Evolutionary conservation across 1,140 invertebrate genomes (phyloP), one percentile per base, ranked within the genome.

Genomic region (Lerema accius): DNA sequence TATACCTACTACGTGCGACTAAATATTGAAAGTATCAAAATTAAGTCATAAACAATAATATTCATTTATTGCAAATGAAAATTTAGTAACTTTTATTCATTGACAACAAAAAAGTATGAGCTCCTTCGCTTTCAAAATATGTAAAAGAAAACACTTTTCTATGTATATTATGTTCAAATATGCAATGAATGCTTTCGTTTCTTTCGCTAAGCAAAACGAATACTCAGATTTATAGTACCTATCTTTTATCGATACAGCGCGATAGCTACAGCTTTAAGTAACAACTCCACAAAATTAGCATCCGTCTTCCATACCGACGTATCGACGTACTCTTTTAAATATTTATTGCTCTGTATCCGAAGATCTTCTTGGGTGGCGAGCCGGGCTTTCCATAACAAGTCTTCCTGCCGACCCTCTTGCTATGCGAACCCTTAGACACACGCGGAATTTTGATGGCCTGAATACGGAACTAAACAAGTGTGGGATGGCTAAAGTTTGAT

Each of bases 371-470:
- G 73, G 76, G 74, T 75, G 76, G 76, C 67, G 69, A 48, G 63
- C 28, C 39, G 64, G 65, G 64, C 63, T 73, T 71, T 70, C 77
- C 74, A 77, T 77, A 77, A 65, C 65, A 69, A 75, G 77, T 64
- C 71, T 71, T 77, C 76, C 71, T 69, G 65, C 56, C 66, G 39
- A 63, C 67, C 72, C 70, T 64, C 50, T 43, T 50, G 40, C 66
- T 45, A 32, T 56, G 50, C 50, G 37, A 55, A 66, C 74, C 67
- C 69, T 62, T 51, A 37, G 71, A 74, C 70, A 69, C 61, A 43
- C 51, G 59, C 68, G 37, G 77, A 80, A 77, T 80, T 76, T 80
- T 77, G 74, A 80, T 80, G 71, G 62, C 39, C 32, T 40, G 37
- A 28, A 65, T 37, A 43, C 39, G 43, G 56, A 14, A 37, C 15